Evolutionary conservation across 2,797 vertebrate species (phyloP), one percentile per base, ranked within the genome.

Genomic region (Glyptemys insculpta): DNA sequence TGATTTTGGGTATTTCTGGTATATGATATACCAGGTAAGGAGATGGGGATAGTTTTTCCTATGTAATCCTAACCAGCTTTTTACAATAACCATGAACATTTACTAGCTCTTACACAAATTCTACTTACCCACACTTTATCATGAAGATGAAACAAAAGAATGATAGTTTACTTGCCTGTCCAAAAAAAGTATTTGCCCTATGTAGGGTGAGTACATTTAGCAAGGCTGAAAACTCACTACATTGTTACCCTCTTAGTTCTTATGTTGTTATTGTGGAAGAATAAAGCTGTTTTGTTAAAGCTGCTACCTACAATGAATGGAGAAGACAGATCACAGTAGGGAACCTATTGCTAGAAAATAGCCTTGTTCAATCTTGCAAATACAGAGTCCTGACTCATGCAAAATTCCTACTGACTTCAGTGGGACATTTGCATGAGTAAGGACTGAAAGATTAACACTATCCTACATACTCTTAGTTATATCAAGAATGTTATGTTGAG

Each of bases 361-460:
- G 96, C 87, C 84, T 94, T 96, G 92, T 91, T 96, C 94, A 82
- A 52, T 94, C 91, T 91, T 0, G 11, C 92, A 94, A 83, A 92
- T 91, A 90, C 90, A 79, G 81, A 91, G 27, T 54, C 57, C 41
- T 0, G 2, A 85, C 89, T 88, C 79, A 37, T 91, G 92, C 80
- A 93, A 78, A 87, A 90, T 87, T 97, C 95, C 95, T 93, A 95
- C 94, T 95, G 97, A 92, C 88, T 96, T 95, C 90, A 91, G 93
- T 96, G 72, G 87, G 89, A 96, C 95, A 89, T 87, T 83, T 18
- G 31, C 91, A 88, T 95, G 96, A 97, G 91, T 96, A 94, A 97
- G 93, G 95, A 94, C 59, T 95, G 93, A 94, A 94, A 95, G 90
- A 90, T 95, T 94, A 95, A 83, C 62, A 83, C 85, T 87, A 89